Conservation (phyloP, 2,888 invertebrate species). For the Zhengitettix transpicula region DNA sequence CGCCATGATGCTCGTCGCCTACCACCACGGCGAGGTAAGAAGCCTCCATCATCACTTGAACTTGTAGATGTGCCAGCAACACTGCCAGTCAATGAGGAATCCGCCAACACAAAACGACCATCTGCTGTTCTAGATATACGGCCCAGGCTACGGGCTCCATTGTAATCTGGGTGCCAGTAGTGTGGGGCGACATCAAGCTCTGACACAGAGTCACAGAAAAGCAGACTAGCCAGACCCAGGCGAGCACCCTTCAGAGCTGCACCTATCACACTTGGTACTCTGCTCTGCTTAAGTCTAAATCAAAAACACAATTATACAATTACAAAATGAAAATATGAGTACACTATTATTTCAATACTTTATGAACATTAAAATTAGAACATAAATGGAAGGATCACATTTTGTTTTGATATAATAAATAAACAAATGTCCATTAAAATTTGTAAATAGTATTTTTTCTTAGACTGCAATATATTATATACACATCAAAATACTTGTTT, state of each 20-base stretch:
- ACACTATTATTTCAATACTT: no score
- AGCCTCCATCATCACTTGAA: slow-evolving; percentile 72
- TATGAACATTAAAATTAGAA: no score
- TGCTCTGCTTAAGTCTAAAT: slow-evolving; percentile 76
- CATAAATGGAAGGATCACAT: no score
- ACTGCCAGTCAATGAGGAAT: slow-evolving; percentile 27
- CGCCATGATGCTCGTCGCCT: slow-evolving; percentile 44
- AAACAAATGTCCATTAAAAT: no score
- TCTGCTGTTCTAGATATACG: slow-evolving; percentile 58
- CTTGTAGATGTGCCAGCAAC: slow-evolving; percentile 32
- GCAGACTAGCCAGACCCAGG: slow-evolving; percentile 1
- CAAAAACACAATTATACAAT: no score
- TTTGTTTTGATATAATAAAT: no score
- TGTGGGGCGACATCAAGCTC: not conserved
- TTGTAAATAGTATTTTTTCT: no score
- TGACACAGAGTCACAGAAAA: slow-evolving; percentile 13
- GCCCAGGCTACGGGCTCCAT: slow-evolving; percentile 27
- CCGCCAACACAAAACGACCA: slow-evolving; percentile 46
- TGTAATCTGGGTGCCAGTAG: slow-evolving; percentile 6
- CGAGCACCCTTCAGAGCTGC: slow-evolving; percentile 21
- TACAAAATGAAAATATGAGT: no score
- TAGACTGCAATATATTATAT: no score
- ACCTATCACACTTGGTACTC: slow-evolving; percentile 79
- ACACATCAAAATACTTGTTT: no score
- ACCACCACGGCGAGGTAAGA: slow-evolving; percentile 43